These are phyloP conservation scores for Steinernema khuongi DNA, from an alignment of 1,140 invertebrate species.

Conservation along the genomic window DNA sequence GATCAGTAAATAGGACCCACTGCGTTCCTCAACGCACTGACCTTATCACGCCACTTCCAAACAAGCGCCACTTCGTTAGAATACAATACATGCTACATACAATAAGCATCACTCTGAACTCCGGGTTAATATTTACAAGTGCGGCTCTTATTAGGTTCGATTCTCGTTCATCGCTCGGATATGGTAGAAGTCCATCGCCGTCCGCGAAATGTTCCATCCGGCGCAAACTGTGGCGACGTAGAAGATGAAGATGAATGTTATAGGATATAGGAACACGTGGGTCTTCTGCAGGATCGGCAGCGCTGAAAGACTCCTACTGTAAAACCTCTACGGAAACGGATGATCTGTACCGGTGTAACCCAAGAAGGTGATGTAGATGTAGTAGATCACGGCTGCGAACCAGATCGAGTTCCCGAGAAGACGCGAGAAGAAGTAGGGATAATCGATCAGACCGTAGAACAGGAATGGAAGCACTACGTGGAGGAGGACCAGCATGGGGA, in stretches of 20 bases:
- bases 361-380: conserved; percentile 93
- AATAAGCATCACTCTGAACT: not conserved
- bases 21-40: no score
- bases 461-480: conserved; percentile 71
- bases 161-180: conserved; percentile 46
- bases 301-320: conserved; percentile 67
- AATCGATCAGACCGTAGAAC: conserved; percentile 48
- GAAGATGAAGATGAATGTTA: conserved; percentile 72
- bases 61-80: no score
- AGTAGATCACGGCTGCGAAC: conserved; percentile 83
- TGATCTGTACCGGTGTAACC: conserved; percentile 77
- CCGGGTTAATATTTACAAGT: not conserved
- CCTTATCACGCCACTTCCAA: no score
- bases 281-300: conserved; percentile 83
- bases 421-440: conserved; percentile 65
- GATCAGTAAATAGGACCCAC: no score
- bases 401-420: conserved; percentile 88
- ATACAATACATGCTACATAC: no score
- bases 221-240: conserved; percentile 73
- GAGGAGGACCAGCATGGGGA: conserved; percentile 84
- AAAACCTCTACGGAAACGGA: conserved; percentile 17
- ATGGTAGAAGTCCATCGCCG: conserved; percentile 74
- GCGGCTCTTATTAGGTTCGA: not conserved
- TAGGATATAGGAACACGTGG: conserved; percentile 76
- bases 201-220: conserved; percentile 67